Base-by-base conservation (phyloP, 1,140 invertebrate genomes). In the Sesamia nonagrioides region DNA sequence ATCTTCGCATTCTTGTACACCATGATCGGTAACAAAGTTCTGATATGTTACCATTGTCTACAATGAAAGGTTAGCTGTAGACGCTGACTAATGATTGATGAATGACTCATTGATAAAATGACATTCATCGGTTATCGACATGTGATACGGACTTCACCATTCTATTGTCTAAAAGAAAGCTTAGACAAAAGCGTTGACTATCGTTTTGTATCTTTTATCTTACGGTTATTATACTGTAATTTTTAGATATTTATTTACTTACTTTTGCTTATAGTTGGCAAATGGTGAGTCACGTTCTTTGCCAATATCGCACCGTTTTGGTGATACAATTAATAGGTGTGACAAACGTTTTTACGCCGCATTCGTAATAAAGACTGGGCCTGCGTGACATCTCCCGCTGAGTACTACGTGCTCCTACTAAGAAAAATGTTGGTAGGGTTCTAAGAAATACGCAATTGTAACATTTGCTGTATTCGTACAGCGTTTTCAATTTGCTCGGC, bases 361-460 rank as follows among this genome's bases (percentile, higher is more conserved):
- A 88, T 86, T 87, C 83, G 82, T 87, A 73, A 56, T 73, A 73
- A 40, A 82, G 83, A 78, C 54, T 63, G 63, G 66, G 61, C 48
- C 54, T 79, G 77, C 77, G 77, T 80, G 82, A 82, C 83, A 86
- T 86, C 87, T 87, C 90, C 91, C 85, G 91, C 77, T 66, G 91
- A 79, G 91, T 81, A 82, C 83, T 93, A 92, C 90, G 91, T 93
- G 93, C 86, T 89, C 72, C 88, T 82, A 87, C 89, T 88, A 89
- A 92, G 91, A 90, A 93, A 91, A 93, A 92, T 93, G 92, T 91
- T 80, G 84, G 82, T 84, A 88, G 88, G 93, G 88, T 93, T 94
- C 91, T 92, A 87, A 87, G 88, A 91, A 93, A 94, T 93, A 27
- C 92, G 93, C 92, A 93, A 93, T 94, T 92, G 91, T 92, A 91